Base-by-base conservation (phyloP, 2,888 invertebrate genomes). In the Pyrrhosoma nymphula region DNA sequence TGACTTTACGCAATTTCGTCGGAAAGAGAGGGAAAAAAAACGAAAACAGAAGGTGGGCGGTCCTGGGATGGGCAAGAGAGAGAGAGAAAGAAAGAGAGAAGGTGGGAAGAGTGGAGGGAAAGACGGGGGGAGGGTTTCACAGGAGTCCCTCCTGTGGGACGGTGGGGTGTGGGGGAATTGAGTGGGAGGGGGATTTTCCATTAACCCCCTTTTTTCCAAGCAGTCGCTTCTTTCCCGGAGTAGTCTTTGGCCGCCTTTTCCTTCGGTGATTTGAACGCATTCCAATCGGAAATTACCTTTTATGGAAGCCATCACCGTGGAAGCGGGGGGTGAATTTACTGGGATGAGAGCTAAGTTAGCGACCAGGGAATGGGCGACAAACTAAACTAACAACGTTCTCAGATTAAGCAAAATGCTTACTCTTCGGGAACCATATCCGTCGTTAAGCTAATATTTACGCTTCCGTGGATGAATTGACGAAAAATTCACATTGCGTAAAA, bases 1-100 rank as follows among this genome's bases (percentile, higher is more conserved):
- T 95, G 93, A 95, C 88, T 88, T 95, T 95, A 95, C 89, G 90
- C 95, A 95, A 90, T 95, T 95, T 90, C 69, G 90, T 90, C 90
- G 55, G 95, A 90, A 90, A 95, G 90, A 95, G 90, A 90, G 75
- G 90, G 69, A 95, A 69, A 95, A 69, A 63, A 90, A 69, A 60
- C 20, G 35, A n/a, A 90, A 20, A 63, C 35, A 35, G 10, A 60
- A 60, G 35, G n/a, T 26, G 69, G 69, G n/a, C 26, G 69, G 26
- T 69, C 69, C 26, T 14, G 69, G 26, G 69, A n/a, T 26, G 60
- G 69, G 69, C 26, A 2, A 10, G 23, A 26, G 69, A n/a, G 35
- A 89, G 47, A 55, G 69, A 69, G 20, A 47, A 47, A 56, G 35
- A 39, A 75, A 30, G 69, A 47, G 56, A 47, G 90, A 75, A 90